These are phyloP conservation scores for Prunella strophiata DNA, from an alignment of 2,797 vertebrate species.

Conservation along the genomic window DNA sequence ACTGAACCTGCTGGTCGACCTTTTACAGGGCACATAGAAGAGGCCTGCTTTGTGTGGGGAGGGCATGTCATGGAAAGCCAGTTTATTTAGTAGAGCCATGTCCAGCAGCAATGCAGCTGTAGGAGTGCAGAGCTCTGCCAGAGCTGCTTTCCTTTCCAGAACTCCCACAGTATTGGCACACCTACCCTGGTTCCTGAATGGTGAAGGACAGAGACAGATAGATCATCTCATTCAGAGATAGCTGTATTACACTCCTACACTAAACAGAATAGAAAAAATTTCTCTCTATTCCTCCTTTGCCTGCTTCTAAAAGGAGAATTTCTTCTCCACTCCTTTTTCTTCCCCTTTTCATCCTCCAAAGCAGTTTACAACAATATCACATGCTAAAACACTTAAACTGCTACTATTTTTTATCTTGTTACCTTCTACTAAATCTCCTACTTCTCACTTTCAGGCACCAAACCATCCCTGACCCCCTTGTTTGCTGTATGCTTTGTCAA, in stretches of 20 bases:
- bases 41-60: neutral
- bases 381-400: neutral
- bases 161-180: neutral
- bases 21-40: neutral
- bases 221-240: neutral
- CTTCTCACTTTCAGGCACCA: neutral
- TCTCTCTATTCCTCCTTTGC: neutral
- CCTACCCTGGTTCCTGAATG: neutral
- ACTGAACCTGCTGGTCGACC: neutral
- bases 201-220: neutral
- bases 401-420: neutral
- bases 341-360: neutral
- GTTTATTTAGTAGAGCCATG: neutral
- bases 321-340: neutral
- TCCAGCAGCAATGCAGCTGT: neutral
- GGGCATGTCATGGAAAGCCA: neutral
- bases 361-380: neutral
- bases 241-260: neutral
- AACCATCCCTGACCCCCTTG: neutral
- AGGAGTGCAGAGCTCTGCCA: neutral
- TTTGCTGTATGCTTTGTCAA: neutral
- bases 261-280: neutral
- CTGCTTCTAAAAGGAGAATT: neutral
- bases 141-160: neutral
- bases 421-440: neutral